phyloP scores from a whole-genome alignment of 2,113 vertebrate species.

The Rhinolophus sinicus region DNA sequence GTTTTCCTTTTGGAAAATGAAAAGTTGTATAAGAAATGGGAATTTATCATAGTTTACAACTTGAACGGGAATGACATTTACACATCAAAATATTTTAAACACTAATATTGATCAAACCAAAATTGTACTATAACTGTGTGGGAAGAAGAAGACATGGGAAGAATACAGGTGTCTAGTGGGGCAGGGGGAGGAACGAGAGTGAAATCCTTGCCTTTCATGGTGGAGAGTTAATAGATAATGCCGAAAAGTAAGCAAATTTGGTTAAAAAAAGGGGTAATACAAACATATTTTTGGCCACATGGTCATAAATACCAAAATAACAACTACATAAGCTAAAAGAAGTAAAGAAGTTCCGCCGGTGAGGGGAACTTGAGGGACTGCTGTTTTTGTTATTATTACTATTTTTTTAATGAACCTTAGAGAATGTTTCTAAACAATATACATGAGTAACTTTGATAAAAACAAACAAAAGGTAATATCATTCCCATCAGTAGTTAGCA shows the following conservation, averaged over 20 bases:
- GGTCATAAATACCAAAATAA: neutral
- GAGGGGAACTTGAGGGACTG: neutral
- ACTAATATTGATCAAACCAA: neutral
- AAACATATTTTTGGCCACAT: neutral
- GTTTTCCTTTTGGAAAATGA: neutral
- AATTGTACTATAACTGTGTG: neutral
- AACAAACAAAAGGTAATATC: neutral
- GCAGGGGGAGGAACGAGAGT: neutral
- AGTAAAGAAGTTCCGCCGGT: neutral
- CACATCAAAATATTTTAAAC: neutral
- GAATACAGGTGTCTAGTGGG: accelerated
- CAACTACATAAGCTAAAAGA: neutral
- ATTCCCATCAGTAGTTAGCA: neutral
- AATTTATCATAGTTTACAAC: neutral
- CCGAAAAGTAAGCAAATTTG: neutral
- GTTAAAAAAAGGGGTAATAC: neutral
- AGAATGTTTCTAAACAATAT: neutral
- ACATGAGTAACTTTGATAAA: neutral
- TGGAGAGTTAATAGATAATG: neutral
- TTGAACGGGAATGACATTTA: neutral
- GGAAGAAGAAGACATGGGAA: neutral
- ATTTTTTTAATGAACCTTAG: neutral
- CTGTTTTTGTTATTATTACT: neutral
- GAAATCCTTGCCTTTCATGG: neutral
- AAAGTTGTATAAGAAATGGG: neutral